These are phyloP conservation scores for Climacteris rufus DNA, from an alignment of 2,113 vertebrate genomes.

Conservation along the genomic window DNA sequence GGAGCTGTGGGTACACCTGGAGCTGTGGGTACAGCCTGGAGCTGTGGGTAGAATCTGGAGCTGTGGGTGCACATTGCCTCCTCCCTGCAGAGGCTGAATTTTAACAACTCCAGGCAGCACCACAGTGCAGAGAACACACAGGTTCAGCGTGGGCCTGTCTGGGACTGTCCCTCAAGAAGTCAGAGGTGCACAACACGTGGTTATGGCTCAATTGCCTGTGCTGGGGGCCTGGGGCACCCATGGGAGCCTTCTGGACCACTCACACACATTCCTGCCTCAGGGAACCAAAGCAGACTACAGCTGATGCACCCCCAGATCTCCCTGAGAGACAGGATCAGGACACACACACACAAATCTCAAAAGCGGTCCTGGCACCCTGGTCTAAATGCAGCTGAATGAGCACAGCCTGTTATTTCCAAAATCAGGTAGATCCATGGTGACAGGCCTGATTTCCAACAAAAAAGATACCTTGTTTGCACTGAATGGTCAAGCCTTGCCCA, in stretches of 20 bases:
- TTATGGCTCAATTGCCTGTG: rapidly evolving
- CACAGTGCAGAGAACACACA: neutral
- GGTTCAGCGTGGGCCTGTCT: neutral
- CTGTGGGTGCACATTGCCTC: neutral
- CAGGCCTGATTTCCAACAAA: neutral
- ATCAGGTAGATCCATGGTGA: neutral
- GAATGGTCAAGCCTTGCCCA: neutral
- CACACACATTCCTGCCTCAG: neutral
- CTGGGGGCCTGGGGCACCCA: neutral
- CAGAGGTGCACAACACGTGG: neutral
- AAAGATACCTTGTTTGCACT: neutral
- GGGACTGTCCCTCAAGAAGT: neutral
- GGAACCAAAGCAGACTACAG: neutral
- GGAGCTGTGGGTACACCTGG: too few relatives aligned
- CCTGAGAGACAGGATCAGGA: neutral
- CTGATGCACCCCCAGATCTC: neutral
- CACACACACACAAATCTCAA: neutral
- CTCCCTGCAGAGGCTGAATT: neutral
- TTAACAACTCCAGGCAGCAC: neutral
- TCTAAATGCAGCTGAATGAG: neutral
- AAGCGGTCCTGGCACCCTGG: neutral
- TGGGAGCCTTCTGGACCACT: neutral
- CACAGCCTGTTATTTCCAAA: neutral
- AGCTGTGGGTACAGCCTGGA: neutral
- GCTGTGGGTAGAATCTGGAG: neutral